These are phyloP conservation scores for Anneissia japonica DNA, from an alignment of 35 echinoderm and acorn worm genomes.

Conservation along the genomic window DNA sequence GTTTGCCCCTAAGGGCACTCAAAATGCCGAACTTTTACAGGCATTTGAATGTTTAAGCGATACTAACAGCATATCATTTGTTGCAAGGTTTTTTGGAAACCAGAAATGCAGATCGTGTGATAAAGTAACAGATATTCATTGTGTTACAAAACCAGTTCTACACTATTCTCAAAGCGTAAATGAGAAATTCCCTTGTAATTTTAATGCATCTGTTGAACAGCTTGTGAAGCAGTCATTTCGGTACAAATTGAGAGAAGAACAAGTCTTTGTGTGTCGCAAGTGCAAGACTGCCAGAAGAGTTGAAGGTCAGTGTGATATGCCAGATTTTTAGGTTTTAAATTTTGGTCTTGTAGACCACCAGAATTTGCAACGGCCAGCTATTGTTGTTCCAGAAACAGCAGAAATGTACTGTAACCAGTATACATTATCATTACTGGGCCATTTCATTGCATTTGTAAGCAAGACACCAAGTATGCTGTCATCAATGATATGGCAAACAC, in stretches of 20 bases:
- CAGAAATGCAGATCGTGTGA: too few species aligned
- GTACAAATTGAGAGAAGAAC: neutral
- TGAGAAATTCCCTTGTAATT: neutral
- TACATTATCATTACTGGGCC: too few species aligned
- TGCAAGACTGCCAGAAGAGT: neutral
- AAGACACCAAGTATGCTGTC: too few species aligned
- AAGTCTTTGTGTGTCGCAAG: neutral
- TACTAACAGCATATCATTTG: neutral
- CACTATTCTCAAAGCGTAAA: neutral
- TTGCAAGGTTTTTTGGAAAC: neutral
- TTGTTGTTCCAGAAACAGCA: neutral
- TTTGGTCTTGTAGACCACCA: neutral
- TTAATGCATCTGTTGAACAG: neutral
- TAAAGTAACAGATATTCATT: too few species aligned
- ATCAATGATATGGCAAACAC: too few species aligned
- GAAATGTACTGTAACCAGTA: neutral
- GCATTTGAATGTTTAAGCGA: neutral
- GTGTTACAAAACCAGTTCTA: too few species aligned
- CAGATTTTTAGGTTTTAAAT: neutral
- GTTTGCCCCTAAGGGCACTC: conserved; percentile 1
- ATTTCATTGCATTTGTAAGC: too few species aligned
- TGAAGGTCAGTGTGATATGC: neutral
- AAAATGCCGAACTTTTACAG: conserved; percentile 4
- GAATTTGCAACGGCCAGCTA: neutral
- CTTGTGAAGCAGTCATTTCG: neutral